A percentile compares a stretch with the other conserved stretches of the same genome.
phyloP scores from a whole-genome alignment of 2,888 invertebrate genomes.

The Hypsopygia costalis region DNA sequence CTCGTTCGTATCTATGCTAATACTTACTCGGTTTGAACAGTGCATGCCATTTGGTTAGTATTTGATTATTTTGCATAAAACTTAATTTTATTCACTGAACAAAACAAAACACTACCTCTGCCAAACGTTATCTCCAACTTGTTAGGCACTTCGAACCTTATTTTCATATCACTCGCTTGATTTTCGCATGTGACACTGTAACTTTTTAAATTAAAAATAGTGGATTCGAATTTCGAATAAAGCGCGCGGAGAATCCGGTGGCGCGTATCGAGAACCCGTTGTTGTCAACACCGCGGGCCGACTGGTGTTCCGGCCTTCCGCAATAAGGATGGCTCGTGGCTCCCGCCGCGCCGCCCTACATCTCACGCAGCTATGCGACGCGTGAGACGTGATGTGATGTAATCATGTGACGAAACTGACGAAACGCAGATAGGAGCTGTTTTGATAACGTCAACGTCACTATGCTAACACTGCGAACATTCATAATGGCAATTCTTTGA shows the following conservation, averaged over 20 bases:
- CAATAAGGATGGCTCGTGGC: slow-evolving; percentile 57
- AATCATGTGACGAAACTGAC: slow-evolving; percentile 54
- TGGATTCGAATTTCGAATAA: slow-evolving; percentile 30
- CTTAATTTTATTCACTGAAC: slow-evolving; percentile 12
- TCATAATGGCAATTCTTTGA: no score
- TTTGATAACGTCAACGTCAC: slow-evolving; percentile 47
- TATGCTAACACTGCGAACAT: neutral
- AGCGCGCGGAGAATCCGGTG: slow-evolving; percentile 35
- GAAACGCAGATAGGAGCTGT: slow-evolving; percentile 36
- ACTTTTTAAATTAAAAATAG: slow-evolving; percentile 32
- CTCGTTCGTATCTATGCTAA: no score
- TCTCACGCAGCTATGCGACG: slow-evolving; percentile 43
- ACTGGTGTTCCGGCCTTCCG: slow-evolving; percentile 53
- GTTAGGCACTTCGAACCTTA: slow-evolving; percentile 75
- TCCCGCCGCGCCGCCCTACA: slow-evolving; percentile 76
- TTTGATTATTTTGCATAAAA: slow-evolving; percentile 6
- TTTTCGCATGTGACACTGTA: slow-evolving; percentile 36
- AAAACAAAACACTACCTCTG: slow-evolving; percentile 50
- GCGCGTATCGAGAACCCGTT: slow-evolving; percentile 58
- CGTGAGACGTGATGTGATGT: slow-evolving; percentile 67
- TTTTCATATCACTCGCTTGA: slow-evolving; percentile 64
- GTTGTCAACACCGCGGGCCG: slow-evolving; percentile 64
- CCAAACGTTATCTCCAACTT: slow-evolving; percentile 75
- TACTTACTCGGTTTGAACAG: neutral
- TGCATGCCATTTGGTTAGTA: slow-evolving; percentile 1